Evolutionary conservation across 2,113 vertebrate species (phyloP).

Genomic region (Mus pahari): DNA sequence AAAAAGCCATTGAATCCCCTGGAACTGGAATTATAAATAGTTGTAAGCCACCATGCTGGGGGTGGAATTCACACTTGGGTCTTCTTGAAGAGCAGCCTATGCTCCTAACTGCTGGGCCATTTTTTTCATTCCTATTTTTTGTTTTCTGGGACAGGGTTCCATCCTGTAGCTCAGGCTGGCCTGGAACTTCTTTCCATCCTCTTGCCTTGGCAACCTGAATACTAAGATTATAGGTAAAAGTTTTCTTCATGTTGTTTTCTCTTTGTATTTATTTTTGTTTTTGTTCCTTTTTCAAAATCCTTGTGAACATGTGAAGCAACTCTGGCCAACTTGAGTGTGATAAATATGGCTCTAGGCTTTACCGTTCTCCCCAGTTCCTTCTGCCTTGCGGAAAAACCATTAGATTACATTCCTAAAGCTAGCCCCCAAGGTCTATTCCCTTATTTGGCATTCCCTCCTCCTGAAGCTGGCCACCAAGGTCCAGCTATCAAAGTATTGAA

Average conservation of each 20-base stretch:
- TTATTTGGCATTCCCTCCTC: neutral
- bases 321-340: neutral
- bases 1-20: neutral
- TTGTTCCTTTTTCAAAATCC: neutral
- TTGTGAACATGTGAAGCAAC: neutral
- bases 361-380: neutral
- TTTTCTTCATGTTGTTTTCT: neutral
- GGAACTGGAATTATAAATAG: neutral
- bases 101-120: neutral
- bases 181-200: neutral
- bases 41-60: neutral
- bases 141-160: neutral
- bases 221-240: neutral
- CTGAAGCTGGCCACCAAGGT: neutral
- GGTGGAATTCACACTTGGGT: neutral
- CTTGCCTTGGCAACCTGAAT: neutral
- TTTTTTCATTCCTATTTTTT: neutral
- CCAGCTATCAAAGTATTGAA: neutral
- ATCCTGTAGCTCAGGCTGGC: neutral
- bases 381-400: neutral
- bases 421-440: neutral
- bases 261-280: neutral
- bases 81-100: neutral
- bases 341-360: neutral
- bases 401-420: neutral